Conservation (phyloP, 2,888 invertebrate genomes). For the Venusia cambrica region DNA sequence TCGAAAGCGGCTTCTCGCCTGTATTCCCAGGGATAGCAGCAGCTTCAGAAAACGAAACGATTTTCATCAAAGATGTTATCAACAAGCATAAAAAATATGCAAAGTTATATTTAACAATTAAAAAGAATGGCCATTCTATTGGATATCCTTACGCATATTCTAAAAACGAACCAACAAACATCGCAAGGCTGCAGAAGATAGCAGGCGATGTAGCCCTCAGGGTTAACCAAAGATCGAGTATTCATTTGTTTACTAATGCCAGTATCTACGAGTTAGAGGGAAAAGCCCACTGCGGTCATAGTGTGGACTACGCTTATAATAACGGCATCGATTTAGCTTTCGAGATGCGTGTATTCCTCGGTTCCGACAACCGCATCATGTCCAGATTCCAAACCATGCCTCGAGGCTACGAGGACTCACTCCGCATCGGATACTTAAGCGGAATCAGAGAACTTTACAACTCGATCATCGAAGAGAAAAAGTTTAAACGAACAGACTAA, state of each 20-base stretch:
- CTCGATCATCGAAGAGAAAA: slow-evolving; percentile 44
- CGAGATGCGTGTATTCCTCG: slow-evolving; percentile 67
- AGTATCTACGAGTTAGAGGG: slow-evolving; percentile 52
- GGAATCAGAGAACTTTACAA: slow-evolving; percentile 61
- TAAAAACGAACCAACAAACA: slow-evolving; percentile 24
- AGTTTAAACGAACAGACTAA: slow-evolving; percentile 33
- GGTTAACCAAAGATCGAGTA: slow-evolving; percentile 55
- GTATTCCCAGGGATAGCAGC: slow-evolving; percentile 79
- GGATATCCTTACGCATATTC: slow-evolving; percentile 84
- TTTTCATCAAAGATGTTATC: slow-evolving; percentile 79
- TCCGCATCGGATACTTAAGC: slow-evolving; percentile 57
- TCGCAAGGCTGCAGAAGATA: slow-evolving; percentile 31
- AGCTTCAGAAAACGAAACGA: slow-evolving; percentile 84
- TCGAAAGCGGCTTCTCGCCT: slow-evolving; percentile 42
- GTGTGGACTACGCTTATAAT: slow-evolving; percentile 60
- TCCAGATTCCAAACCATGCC: slow-evolving; percentile 58
- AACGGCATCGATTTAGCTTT: slow-evolving; percentile 43
- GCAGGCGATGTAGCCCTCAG: slow-evolving; percentile 48
- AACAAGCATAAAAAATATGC: slow-evolving; percentile 63
- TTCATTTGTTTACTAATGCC: slow-evolving; percentile 51
- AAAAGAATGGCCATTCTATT: slow-evolving; percentile 85
- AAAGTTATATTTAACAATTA: slow-evolving; percentile 86
- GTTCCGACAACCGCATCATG: slow-evolving; percentile 45
- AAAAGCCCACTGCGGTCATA: slow-evolving; percentile 56
- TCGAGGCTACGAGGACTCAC: slow-evolving; percentile 47